These are phyloP conservation scores for Pachliopta kotzebuea DNA, from an alignment of 2,888 invertebrate genomes.

Conservation along the genomic window DNA sequence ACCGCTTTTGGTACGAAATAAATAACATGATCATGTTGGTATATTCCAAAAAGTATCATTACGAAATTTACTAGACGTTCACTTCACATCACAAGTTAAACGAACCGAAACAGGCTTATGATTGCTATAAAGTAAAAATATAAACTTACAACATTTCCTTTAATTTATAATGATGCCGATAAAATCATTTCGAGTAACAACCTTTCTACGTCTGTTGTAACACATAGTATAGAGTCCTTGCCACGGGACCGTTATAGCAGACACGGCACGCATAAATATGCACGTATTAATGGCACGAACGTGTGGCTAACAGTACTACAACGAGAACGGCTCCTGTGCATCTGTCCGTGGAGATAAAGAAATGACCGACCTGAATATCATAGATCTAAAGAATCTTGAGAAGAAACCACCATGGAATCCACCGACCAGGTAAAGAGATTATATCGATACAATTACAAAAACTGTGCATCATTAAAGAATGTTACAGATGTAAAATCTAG, in stretches of 20 bases:
- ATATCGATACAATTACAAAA: constrained; percentile 38
- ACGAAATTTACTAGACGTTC: constrained; percentile 5
- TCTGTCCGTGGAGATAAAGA: constrained; percentile 40
- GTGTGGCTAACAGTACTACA: constrained; percentile 70
- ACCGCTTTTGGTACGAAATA: neutral
- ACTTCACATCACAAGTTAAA: constrained; percentile 2
- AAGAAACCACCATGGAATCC: constrained; percentile 33
- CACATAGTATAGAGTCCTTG: constrained; percentile 65
- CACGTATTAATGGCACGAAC: constrained; percentile 70
- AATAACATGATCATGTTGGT: neutral
- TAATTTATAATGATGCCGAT: constrained; percentile 35
- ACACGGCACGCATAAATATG: constrained; percentile 77
- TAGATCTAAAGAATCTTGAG: constrained; percentile 39
- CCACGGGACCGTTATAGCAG: constrained; percentile 64
- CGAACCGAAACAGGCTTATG: constrained; percentile 20
- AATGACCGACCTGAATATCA: constrained; percentile 42
- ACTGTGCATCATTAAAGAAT: constrained; percentile 23
- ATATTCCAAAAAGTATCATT: constrained; percentile 1
- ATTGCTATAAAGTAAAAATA: constrained; percentile 17
- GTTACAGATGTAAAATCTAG: constrained; percentile 22
- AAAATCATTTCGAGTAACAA: constrained; percentile 36
- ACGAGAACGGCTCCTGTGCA: constrained; percentile 52
- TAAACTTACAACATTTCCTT: constrained; percentile 40
- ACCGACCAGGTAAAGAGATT: constrained; percentile 17
- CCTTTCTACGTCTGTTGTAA: constrained; percentile 32